Evolutionary conservation across 2,888 invertebrate species (phyloP), one percentile per base, ranked within the genome.

Genomic region (Ryuthela nishihirai): DNA sequence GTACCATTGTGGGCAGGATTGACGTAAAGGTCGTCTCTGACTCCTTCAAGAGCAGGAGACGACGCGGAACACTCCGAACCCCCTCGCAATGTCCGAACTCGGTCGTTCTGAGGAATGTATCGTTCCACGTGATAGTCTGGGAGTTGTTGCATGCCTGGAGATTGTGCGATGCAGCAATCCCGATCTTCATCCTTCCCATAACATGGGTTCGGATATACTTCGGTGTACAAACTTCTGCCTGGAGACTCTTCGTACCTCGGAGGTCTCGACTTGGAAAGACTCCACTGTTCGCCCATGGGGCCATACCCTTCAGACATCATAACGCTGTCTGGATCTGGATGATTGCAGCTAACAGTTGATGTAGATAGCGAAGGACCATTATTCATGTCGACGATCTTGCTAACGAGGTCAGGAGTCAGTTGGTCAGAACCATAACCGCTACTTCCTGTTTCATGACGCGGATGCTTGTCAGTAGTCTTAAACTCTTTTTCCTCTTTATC

Each of bases 1-100:
- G 45, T 24, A 10, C 48, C 54, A 48, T 55, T 45, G 80, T 79
- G 20, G 80, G 72, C 70, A 79, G 59, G 18, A 58, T 61, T 44
- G 12, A 59, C 58, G 42, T 35, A 72, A 64, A 41, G 12, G 12
- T 54, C 55, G 12, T 62, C 63, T 18, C 55, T 42, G 17, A 12
- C 38, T 2, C 40, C 23, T 26, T 50, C 47, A 10, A 36, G 42
- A 23, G 36, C 21, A 26, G 39, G 18, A 7, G 12, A 12, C 5
- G 43, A 43, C n/a, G 25, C n/a, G n/a, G 10, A 15, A 26, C 44
- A 55, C 15, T 50, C 54, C 34, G 48, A 54, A 10, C 46, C 46
- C n/a, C 24, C 43, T 35, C 55, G 32, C 29, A 55, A 44, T 34
- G 54, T 54, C 26, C 47, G 36, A 17, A 54, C 55, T n/a, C 55